Conservation (phyloP, 1,140 invertebrate species). For the Amyelois transitella region DNA sequence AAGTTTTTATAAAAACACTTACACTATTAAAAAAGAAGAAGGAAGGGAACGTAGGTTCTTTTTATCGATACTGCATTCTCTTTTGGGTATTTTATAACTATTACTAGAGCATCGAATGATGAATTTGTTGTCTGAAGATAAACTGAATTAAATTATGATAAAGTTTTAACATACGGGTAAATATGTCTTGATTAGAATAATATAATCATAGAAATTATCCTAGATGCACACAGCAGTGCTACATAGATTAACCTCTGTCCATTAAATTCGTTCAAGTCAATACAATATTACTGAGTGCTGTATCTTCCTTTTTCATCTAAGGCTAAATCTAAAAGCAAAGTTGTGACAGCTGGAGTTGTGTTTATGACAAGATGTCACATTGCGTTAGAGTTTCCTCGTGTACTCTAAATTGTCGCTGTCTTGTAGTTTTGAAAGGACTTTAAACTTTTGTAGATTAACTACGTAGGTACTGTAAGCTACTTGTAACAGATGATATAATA, state of each 20-base stretch:
- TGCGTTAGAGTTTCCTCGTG: slow-evolving; percentile 9
- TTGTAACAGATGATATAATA: neutral
- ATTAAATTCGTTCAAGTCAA: neutral
- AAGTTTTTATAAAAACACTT: too few species aligned
- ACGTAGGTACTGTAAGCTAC: neutral
- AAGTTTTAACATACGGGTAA: too few species aligned
- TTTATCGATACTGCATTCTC: too few species aligned
- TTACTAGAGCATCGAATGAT: too few species aligned
- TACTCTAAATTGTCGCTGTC: slow-evolving; percentile 14
- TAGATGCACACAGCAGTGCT: too few species aligned
- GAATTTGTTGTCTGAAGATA: too few species aligned
- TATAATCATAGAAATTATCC: too few species aligned
- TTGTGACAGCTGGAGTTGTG: slow-evolving; percentile 11
- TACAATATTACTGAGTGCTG: neutral
- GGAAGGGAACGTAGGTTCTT: too few species aligned
- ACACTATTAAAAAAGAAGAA: too few species aligned
- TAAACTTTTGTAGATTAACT: neutral
- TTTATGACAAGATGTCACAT: slow-evolving; percentile 17
- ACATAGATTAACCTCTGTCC: neutral
- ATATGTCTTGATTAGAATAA: too few species aligned
- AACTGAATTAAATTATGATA: too few species aligned
- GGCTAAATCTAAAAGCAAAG: slow-evolving; percentile 12
- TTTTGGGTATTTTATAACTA: too few species aligned
- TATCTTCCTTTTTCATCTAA: neutral
- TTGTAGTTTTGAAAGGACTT: slow-evolving; percentile 5